These are phyloP conservation scores for Lutjanus campechanus DNA, from an alignment of 2,797 vertebrate species.

Conservation along the genomic window DNA sequence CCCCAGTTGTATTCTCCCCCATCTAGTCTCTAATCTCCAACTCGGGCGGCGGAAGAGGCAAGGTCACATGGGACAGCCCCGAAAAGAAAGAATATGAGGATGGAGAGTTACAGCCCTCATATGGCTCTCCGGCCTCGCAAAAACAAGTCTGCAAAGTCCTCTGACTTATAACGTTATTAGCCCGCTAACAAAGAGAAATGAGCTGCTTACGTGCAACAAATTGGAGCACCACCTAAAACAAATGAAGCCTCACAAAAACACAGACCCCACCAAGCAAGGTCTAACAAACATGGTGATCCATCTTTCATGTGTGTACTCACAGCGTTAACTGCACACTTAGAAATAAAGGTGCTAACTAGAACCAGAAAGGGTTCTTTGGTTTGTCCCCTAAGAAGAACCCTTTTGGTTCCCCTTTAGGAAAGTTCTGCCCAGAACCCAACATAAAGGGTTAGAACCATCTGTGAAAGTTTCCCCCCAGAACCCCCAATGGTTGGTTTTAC, in stretches of 20 bases:
- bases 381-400: no score
- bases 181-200: slow-evolving; percentile 74
- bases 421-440: no score
- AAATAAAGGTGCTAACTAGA: no score
- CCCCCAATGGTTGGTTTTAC: no score
- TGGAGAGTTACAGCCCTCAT: slow-evolving; percentile 19
- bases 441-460: no score
- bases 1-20: slow-evolving; percentile 51
- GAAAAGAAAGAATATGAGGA: slow-evolving; percentile 17
- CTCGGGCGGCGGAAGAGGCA: slow-evolving; percentile 42
- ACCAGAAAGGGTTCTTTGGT: no score
- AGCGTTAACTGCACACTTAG: background rate
- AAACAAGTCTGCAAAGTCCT: slow-evolving; percentile 55
- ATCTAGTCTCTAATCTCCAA: slow-evolving; percentile 68
- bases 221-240: slow-evolving; percentile 71
- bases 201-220: slow-evolving; percentile 69
- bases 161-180: slow-evolving; percentile 55
- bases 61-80: slow-evolving; percentile 57
- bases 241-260: slow-evolving; percentile 59
- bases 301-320: slow-evolving; percentile 15
- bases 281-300: slow-evolving; percentile 37
- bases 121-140: slow-evolving; percentile 20
- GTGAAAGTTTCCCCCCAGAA: no score
- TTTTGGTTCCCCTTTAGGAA: no score
- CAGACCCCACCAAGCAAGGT: slow-evolving; percentile 32